phyloP scores from a whole-genome alignment of 2,113 vertebrate genomes.

The Scalopus aquaticus region DNA sequence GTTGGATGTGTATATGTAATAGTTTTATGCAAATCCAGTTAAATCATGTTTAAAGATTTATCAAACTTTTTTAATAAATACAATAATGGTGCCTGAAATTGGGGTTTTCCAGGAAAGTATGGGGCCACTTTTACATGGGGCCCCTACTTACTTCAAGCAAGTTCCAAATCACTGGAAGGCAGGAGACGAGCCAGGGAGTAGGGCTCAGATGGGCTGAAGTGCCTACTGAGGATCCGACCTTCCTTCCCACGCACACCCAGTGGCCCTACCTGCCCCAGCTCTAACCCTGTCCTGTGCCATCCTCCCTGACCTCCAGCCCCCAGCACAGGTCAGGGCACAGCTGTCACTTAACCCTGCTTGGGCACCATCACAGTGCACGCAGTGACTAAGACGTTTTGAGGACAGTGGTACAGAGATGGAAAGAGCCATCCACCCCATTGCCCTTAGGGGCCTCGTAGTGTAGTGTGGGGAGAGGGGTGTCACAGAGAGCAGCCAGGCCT shows the following conservation, averaged over 20 bases:
- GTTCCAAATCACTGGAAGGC: neutral
- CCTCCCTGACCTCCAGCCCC: neutral
- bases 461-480: neutral
- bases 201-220: neutral
- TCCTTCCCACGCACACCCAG: neutral
- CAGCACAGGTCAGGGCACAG: no score
- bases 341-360: neutral
- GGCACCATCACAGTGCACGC: neutral
- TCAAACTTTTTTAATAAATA: neutral
- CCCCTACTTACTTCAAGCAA: neutral
- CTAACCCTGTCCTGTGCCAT: neutral
- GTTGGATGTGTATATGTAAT: neutral
- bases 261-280: neutral
- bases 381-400: neutral
- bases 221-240: neutral
- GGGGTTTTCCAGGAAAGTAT: neutral
- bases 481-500: neutral
- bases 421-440: neutral
- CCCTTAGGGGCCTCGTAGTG: accelerated
- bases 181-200: no score
- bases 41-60: neutral
- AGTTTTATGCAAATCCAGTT: neutral
- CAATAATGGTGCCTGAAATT: neutral
- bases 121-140: neutral
- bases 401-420: neutral